A percentile compares a stretch with the other conserved stretches of the same genome.
These are phyloP conservation scores for Falco punctatus DNA, from an alignment of 2,113 vertebrate genomes.

Conservation along the genomic window DNA sequence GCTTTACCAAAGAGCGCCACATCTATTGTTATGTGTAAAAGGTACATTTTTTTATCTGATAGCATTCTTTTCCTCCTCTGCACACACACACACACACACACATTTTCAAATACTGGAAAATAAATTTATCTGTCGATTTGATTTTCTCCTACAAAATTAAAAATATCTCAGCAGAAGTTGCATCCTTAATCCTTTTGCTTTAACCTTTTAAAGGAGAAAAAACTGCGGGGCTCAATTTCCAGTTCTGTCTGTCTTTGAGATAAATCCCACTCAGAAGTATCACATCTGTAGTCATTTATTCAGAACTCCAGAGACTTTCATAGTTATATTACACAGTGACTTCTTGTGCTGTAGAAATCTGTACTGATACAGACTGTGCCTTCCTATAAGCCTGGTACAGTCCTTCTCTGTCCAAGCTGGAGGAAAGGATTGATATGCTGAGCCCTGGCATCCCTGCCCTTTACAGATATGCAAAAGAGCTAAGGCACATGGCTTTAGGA, in stretches of 20 bases:
- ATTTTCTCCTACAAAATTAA: background rate
- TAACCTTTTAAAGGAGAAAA: background rate
- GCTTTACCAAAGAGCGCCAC: background rate
- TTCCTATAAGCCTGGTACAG: background rate
- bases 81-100: accelerated
- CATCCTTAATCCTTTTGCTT: background rate
- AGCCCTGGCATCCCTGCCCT: background rate
- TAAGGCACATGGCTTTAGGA: background rate
- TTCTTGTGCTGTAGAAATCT: background rate
- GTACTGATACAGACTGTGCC: background rate
- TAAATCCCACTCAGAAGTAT: background rate
- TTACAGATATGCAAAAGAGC: background rate
- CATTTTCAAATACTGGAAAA: background rate
- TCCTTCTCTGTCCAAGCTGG: background rate
- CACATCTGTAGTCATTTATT: slow-evolving; percentile 1
- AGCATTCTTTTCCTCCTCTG: background rate
- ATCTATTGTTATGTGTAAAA: background rate
- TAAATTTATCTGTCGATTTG: background rate
- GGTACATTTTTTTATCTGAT: background rate
- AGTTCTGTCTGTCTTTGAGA: background rate
- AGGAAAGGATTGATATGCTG: background rate
- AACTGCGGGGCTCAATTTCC: background rate
- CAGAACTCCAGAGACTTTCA: background rate
- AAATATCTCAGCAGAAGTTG: background rate
- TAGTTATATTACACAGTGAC: background rate